These are phyloP conservation scores for Chloroclystis v-ata DNA, from an alignment of 2,888 invertebrate genomes.

Conservation along the genomic window DNA sequence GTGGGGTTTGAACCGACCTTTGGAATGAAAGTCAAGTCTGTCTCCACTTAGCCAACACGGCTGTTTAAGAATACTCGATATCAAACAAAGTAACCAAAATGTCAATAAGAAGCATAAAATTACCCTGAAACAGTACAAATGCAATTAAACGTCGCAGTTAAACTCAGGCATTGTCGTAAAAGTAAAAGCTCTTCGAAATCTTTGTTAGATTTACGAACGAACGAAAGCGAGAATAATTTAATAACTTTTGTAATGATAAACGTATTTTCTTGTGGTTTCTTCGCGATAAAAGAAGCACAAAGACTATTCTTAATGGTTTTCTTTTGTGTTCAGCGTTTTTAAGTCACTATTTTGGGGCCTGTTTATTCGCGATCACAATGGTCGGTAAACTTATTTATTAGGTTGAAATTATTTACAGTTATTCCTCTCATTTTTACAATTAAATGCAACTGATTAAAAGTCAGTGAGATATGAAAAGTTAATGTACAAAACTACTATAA, in stretches of 20 bases:
- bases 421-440: too few species aligned
- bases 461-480: too few species aligned
- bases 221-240: constrained; percentile 44
- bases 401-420: background rate
- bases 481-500: too few species aligned
- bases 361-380: constrained; percentile 10
- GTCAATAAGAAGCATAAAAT: constrained; percentile 54
- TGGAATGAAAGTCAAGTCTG: too few species aligned
- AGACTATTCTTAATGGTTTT: constrained; percentile 18
- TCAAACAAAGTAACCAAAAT: constrained; percentile 67
- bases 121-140: constrained; percentile 56
- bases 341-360: constrained; percentile 15
- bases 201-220: constrained; percentile 57
- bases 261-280: constrained; percentile 33
- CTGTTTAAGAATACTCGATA: constrained; percentile 59
- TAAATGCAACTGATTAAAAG: too few species aligned
- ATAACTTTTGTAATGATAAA: constrained; percentile 42
- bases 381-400: constrained; percentile 18
- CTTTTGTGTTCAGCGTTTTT: constrained; percentile 16
- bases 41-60: too few species aligned
- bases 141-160: constrained; percentile 62
- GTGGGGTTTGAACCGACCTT: too few species aligned
- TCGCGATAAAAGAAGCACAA: constrained; percentile 24
- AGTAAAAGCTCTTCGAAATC: constrained; percentile 55
- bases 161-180: constrained; percentile 60